These are phyloP conservation scores for Clostera curtula DNA, from an alignment of 2,888 invertebrate species.

Conservation along the genomic window DNA sequence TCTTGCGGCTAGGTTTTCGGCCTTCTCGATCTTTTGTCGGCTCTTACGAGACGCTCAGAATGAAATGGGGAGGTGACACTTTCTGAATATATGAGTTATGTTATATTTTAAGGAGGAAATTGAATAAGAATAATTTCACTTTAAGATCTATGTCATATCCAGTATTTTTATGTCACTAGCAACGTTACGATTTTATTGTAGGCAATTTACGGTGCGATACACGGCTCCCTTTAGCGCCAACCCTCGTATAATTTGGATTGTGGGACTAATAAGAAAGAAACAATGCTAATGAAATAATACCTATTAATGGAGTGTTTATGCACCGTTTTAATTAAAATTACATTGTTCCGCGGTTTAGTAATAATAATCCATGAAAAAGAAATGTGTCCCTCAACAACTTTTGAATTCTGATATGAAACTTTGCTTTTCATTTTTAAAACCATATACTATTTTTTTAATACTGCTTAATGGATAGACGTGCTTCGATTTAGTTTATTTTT, in stretches of 20 bases:
- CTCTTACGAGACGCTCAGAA: too few species aligned
- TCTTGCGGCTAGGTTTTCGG: too few species aligned
- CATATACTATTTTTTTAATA: too few species aligned
- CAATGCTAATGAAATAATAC: conserved; percentile 55
- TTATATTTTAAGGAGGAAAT: too few species aligned
- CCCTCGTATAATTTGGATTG: conserved; percentile 62
- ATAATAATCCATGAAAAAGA: not conserved
- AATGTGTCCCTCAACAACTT: too few species aligned
- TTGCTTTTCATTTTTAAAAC: too few species aligned
- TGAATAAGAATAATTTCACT: too few species aligned
- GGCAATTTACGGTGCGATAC: conserved; percentile 63
- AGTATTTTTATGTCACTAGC: conserved; percentile 24
- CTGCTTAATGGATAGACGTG: too few species aligned
- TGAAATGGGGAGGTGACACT: too few species aligned
- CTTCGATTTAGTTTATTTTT: too few species aligned
- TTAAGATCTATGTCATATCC: conserved; percentile 24
- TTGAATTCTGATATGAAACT: too few species aligned
- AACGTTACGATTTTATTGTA: conserved; percentile 63
- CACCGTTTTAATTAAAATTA: conserved; percentile 27
- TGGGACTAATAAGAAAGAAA: conserved; percentile 55
- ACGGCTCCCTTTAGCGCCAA: conserved; percentile 57
- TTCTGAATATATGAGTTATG: not conserved
- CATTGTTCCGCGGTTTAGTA: conserved; percentile 14
- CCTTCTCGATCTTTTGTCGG: too few species aligned
- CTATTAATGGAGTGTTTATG: conserved; percentile 35